Conservation (phyloP, 2,797 vertebrate species). For the Enteromius thamalakanensis region DNA sequence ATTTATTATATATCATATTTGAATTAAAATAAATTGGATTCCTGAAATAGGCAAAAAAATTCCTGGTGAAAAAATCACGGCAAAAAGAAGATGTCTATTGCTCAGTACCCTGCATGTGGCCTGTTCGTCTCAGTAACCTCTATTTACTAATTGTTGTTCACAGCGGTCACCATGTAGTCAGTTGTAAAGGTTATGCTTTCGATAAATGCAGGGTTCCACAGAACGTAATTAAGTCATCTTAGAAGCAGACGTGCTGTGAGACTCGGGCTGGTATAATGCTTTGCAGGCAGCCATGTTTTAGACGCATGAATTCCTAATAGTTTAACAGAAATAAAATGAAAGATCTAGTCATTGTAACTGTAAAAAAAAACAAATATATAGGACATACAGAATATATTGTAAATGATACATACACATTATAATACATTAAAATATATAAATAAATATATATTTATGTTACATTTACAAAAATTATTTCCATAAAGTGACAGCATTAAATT, state of each 20-base stretch:
- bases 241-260: conserved; percentile 54
- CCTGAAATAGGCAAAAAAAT: not conserved
- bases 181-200: conserved; percentile 57
- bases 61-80: conserved; percentile 22
- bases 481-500: not conserved
- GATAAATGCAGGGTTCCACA: conserved; percentile 55
- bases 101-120: conserved; percentile 32
- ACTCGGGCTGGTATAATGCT: conserved; percentile 11
- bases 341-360: not conserved
- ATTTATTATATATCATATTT: not conserved
- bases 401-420: not conserved
- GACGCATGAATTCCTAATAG: not conserved
- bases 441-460: not conserved
- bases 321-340: not conserved
- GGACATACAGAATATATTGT: not conserved
- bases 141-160: conserved; percentile 56
- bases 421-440: not conserved
- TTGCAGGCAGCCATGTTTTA: conserved; percentile 25
- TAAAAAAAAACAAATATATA: not conserved
- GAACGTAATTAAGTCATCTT: conserved; percentile 62
- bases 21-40: not conserved
- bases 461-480: not conserved
- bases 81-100: conserved; percentile 37
- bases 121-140: conserved; percentile 46
- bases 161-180: conserved; percentile 57